Evolutionary conservation across 37 sponge, comb jelly and placozoan species (phyloP).

Genomic region (Geodia barretti): DNA sequence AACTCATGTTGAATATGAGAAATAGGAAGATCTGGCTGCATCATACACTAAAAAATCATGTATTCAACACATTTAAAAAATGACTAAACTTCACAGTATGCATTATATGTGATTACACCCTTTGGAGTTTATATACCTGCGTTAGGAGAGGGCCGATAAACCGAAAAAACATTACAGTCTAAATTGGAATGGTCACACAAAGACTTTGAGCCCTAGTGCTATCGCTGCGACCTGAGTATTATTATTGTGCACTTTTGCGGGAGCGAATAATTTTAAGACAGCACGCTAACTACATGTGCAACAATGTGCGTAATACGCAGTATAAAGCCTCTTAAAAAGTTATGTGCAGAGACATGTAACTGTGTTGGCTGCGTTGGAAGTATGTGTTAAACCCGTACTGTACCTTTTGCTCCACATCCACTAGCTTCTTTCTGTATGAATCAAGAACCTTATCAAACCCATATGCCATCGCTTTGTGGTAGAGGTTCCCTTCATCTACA

Average conservation of each 20-base stretch:
- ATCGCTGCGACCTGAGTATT: too few relatives aligned
- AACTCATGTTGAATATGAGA: slow-evolving; percentile 54
- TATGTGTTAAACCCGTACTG: not conserved
- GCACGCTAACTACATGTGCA: not conserved
- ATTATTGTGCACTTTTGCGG: too few relatives aligned
- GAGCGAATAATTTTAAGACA: too few relatives aligned
- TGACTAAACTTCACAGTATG: too few relatives aligned
- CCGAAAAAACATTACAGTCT: too few relatives aligned
- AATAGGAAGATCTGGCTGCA: slow-evolving; percentile 69
- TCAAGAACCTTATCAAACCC: slow-evolving; percentile 64
- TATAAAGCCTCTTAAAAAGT: too few relatives aligned
- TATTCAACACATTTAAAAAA: too few relatives aligned
- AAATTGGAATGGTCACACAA: too few relatives aligned
- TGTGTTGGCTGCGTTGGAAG: not conserved
- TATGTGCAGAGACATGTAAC: not conserved
- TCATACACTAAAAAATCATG: slow-evolving; percentile 26
- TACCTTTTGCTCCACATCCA: slow-evolving; percentile 66
- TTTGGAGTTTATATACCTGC: too few relatives aligned
- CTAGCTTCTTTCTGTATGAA: slow-evolving; percentile 58
- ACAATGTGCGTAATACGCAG: not conserved
- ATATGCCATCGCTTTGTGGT: slow-evolving; percentile 63
- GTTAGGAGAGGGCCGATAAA: too few relatives aligned
- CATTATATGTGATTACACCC: too few relatives aligned
- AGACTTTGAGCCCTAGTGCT: too few relatives aligned
- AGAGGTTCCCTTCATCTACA: slow-evolving; percentile 30